Evolutionary conservation across 2,888 invertebrate genomes (phyloP), one percentile per base, ranked within the genome.

Genomic region (Hetaerina titia): DNA sequence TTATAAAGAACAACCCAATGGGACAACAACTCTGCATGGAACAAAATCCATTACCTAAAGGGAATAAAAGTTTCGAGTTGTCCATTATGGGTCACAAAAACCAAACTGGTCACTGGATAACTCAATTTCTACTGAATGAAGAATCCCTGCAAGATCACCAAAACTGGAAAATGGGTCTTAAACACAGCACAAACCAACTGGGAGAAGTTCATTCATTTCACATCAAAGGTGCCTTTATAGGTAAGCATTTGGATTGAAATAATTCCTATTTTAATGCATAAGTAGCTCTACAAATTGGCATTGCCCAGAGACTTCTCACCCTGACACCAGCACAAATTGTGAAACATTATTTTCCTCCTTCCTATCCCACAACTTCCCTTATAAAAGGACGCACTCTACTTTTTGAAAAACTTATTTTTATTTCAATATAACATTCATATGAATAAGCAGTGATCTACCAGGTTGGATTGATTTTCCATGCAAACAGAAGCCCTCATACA

Each of bases 111-210:
- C 92, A 92, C 22, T 92, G 92, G 92, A 69, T 17, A 7, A 92
- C 92, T 74, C 92, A 69, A n/a, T 92, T 74, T n/a, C 56, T 64
- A 8, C n/a, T 74, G 19, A 69, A 92, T n/a, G 69, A 92, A n/a
- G 92, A 92, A 56, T 92, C 92, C 19, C n/a, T 56, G n/a, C 45
- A n/a, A 45, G 56, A 8, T 15, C 19, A 45, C 56, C 2, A 69
- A 45, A 92, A 69, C 69, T 92, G 92, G 92, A 92, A 92, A 56
- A 69, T 92, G 92, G 92, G 69, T 56, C 56, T 92, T 22, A 69
- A 74, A 57, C n/a, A 69, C 22, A 57, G 56, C 74, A 92, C 45
- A 9, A 92, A 13, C 6, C 69, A 92, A 64, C 25, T 22, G 0
- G 92, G n/a, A 69, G 92, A 69, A 22, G 69, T 92, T 2, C 19